Base-by-base conservation (phyloP, 2,113 vertebrate species). In the Eira barbara region DNA sequence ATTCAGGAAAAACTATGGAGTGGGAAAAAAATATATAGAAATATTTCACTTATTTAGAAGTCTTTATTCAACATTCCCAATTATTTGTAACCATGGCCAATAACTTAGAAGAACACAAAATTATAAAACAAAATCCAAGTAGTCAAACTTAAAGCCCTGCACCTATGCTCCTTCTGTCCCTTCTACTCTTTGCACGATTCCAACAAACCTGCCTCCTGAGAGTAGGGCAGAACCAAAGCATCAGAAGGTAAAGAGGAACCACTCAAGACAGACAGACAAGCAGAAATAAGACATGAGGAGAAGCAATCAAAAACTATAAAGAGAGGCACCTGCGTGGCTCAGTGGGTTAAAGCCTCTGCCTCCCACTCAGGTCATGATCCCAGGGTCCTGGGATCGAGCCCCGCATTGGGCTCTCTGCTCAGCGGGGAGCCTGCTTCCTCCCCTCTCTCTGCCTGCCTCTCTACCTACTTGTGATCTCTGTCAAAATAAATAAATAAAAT, bases 1-100 rank as follows among this genome's bases (percentile, higher is more conserved):
- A 88, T 71, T 97, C 25, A 93, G 57, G 15, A 95, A 93, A 86
- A 89, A 86, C 21, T 74, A 87, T n/a, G 52, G 63, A 10, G 34
- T 73, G 4, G 6, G 7, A 36, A 17, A 17, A 84, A 63, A n/a
- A n/a, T n/a, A 11, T 78, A 61, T 1, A 78, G 21, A 97, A 94
- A 57, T 57, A 95, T 29, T 73, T 89, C 39, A 82, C 65, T 57
- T 73, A 73, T 67, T 65, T 61, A 29, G 25, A 74, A 61, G 9
- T 69, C n/a, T 52, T 67, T 71, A 85, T 61, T 59, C 45, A 94
- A 92, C n/a, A 88, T 84, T 74, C 55, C 83, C 59, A 90, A 78
- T 17, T 65, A 90, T 59, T 23, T 83, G 3, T 69, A 80, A 91
- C 39, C 17, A 93, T 14, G 11, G 45, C 31, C 31, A 92, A 55